A percentile compares a stretch with the other conserved stretches of the same genome.
These are phyloP conservation scores for Desoria tigrina DNA, from an alignment of 2,888 invertebrate species.

Conservation along the genomic window DNA sequence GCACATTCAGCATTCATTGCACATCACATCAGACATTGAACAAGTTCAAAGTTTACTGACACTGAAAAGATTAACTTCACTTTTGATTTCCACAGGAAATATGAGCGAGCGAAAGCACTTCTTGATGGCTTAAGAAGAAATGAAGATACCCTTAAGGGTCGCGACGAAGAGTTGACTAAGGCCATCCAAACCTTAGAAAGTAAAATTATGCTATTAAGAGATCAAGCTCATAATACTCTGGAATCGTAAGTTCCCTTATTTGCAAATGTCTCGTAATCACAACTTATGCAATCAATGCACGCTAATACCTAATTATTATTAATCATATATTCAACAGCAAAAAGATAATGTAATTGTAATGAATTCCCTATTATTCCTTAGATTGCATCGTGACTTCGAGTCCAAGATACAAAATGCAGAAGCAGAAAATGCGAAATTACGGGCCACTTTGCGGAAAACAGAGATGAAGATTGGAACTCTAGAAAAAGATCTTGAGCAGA, in stretches of 20 bases:
- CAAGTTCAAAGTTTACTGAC: background rate
- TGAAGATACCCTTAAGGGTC: constrained; percentile 68
- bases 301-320: too few relatives aligned
- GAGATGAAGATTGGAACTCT: constrained; percentile 83
- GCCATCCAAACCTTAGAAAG: constrained; percentile 75
- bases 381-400: constrained; percentile 81
- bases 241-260: constrained; percentile 66
- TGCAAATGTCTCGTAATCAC: too few relatives aligned
- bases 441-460: constrained; percentile 83
- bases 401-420: constrained; percentile 72
- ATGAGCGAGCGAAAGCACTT: constrained; percentile 68
- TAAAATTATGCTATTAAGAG: constrained; percentile 80
- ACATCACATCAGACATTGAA: background rate
- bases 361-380: constrained; percentile 57
- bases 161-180: constrained; percentile 71
- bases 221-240: constrained; percentile 85
- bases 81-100: constrained; percentile 59
- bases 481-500: constrained; percentile 81
- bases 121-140: constrained; percentile 72
- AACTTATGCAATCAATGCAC: too few relatives aligned
- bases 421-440: constrained; percentile 77
- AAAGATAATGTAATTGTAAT: constrained; percentile 26
- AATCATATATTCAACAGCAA: too few relatives aligned
- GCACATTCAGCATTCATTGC: too few relatives aligned
- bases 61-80: too few relatives aligned